Evolutionary conservation across 2,888 invertebrate species (phyloP), one percentile per base, ranked within the genome.

Genomic region (Tanytarsus gracilentus): DNA sequence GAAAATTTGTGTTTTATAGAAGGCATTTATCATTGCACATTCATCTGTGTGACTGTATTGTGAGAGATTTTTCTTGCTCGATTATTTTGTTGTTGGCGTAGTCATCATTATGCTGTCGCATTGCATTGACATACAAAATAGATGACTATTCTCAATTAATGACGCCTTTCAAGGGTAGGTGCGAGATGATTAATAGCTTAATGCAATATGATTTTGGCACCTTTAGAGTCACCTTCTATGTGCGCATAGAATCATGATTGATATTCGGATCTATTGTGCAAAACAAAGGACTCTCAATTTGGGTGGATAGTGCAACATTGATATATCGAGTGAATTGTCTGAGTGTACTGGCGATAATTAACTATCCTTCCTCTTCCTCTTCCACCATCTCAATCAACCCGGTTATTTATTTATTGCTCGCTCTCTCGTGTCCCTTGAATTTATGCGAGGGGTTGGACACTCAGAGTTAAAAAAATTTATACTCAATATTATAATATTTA

Each of bases 171-270:
- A 49, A 49, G 25, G 25, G 11, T n/a, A n/a, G n/a, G n/a, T n/a
- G n/a, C n/a, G n/a, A n/a, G n/a, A 52, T 52, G 52, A 52, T 52
- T 52, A 52, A 52, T 52, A 33, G 33, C 52, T 29, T 29, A 29
- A 52, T 52, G 30, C 52, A 52, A 30, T 52, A 52, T 50, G 26
- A n/a, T 33, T 25, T 23, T 50, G 25, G 50, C 27, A 23, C 50
- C 26, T 50, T 50, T 14, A 33, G 3, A n/a, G 11, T 33, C n/a
- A 11, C 33, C n/a, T 33, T 33, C 33, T 33, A 29, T 29, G 11
- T 33, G 11, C n/a, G n/a, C n/a, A 9, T 33, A 33, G 9, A 33
- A 4, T 33, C 11, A 9, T 33, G 33, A 9, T 33, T 29, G 29
- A 7, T 29, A 7, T 29, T 29, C 29, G 5, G 29, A 29, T 29